Evolutionary conservation across 2,888 invertebrate genomes (phyloP), one percentile per base, ranked within the genome.

Genomic region (Polymixis lichenea): DNA sequence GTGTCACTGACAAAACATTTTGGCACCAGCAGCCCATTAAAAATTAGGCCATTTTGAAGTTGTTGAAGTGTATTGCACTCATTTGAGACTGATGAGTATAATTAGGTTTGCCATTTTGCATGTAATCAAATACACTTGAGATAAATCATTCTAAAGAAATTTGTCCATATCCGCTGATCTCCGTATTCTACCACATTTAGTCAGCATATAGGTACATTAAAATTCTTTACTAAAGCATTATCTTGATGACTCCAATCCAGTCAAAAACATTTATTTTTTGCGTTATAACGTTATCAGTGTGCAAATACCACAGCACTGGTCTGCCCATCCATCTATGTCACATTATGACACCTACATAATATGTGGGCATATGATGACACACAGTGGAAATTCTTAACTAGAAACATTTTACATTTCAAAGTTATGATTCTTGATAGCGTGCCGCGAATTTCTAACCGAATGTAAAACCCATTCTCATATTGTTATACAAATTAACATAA

Each of bases 1-100:
- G 78, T 82, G 74, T 71, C 81, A 85, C 82, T 75, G 84, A 80
- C 70, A 73, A 83, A 82, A 83, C 51, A 82, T 86, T 86, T 90
- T 91, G 91, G 91, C 91, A 91, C 73, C 70, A 51, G 46, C 28
- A 78, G 71, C 70, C 72, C 72, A 83, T 89, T 87, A 87, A 87
- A 81, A 89, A 76, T 84, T 84, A 76, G 86, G 85, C 74, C 86
- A 80, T 88, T 86, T 86, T 78, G 68, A 79, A 77, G 60, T 56
- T 74, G 58, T 77, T 67, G 28, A 81, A 84, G 69, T 68, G 53
- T 67, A 70, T 69, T 79, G 64, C 78, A 67, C 69, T 68, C 67
- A 56, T 77, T 74, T 67, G 13, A 58, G 61, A 73, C 13, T 65
- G 53, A 69, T 71, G 56, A 38, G 11, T 80, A 64, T 73, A 70